Base-by-base conservation (phyloP, 1,140 invertebrate species). In the Tachypleus tridentatus region DNA sequence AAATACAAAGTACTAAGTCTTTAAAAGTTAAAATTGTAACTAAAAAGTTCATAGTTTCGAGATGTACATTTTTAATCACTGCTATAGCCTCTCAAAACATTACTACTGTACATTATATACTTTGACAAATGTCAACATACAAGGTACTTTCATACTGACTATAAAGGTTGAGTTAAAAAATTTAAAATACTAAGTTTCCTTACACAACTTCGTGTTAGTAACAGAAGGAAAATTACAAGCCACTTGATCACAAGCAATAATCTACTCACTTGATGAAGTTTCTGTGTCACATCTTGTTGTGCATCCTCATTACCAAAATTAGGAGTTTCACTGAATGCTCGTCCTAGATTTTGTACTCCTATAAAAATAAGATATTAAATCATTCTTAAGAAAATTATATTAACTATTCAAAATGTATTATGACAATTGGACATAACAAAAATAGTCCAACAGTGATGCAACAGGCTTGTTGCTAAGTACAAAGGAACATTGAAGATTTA, bases 241-340 rank as follows among this genome's bases (percentile, higher is more conserved):
- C 49, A 58, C 29, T 8, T 61, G 6, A 7, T 29, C 9, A 61
- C 5, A 61, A 61, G 48, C 9, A 3, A 7, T 5, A 54, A 64
- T 11, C 4, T 50, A 64, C 57, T 64, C 56, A 95, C 91, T 76
- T 95, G 90, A 73, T 91, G 88, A 3, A 96, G 76, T 79, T 93
- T 94, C 68, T 96, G 91, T 58, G 84, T 86, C 7, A 95, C 88
- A 72, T 93, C 95, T 73, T 94, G 90, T 70, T 95, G 89, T 47
- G 89, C 88, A 73, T 95, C 93, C 72, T 92, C 87, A 51, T 86
- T 85, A 47, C 88, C 91, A 76, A 92, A 92, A 57, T 85, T 91
- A 0, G 91, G 88, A n/a, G 88, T 88, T 73, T 90, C 85, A 70
- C 88, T 86, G 63, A 97, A 87, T n/a, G 93, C 91, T 74, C 89